Base-by-base conservation (phyloP, 2,113 vertebrate genomes). In the Caranx ignobilis region DNA sequence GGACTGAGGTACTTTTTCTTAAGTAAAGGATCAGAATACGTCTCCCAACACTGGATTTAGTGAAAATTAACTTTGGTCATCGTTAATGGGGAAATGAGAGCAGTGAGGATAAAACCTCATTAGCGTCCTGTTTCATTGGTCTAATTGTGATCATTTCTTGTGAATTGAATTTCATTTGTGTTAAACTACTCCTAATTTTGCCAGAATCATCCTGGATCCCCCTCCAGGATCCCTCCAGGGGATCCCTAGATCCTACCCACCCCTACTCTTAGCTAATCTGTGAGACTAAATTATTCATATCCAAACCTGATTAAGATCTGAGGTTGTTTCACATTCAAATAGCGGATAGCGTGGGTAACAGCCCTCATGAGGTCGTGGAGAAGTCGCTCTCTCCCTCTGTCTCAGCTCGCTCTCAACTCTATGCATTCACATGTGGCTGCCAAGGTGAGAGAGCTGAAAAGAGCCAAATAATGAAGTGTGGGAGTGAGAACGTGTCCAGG, bases 391-490 rank as follows among this genome's bases (percentile, higher is more conserved):
- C 47, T 15, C 0, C n/a, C 2, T 39, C 47, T 16, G 0, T 45
- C 41, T 60, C 21, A 57, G 35, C 31, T 76, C 15, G 26, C 26
- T 26, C 26, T 26, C 1, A 19, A 26, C 67, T 77, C 70, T 70
- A 54, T 78, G 64, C 56, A 74, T 84, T 88, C 83, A 86, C 77
- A 90, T 84, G 84, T 87, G 71, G 50, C 71, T 84, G 57, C 87
- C 86, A 74, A 85, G 79, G 83, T 85, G 84, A 87, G 67, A 16
- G 52, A 71, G 67, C 73, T 48, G 76, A 39, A 74, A 59, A 63
- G 67, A 21, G 73, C 45, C 71, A 80, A 79, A 82, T 83, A 83
- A 90, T 81, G 70, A 86, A 81, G 87, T 81, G 88, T 85, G 84
- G 85, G 85, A 84, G 88, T 71, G 77, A 69, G 71, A 73, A 64